These are phyloP conservation scores for Lepidochrysops patricia DNA, from an alignment of 2,888 invertebrate genomes.

Conservation along the genomic window DNA sequence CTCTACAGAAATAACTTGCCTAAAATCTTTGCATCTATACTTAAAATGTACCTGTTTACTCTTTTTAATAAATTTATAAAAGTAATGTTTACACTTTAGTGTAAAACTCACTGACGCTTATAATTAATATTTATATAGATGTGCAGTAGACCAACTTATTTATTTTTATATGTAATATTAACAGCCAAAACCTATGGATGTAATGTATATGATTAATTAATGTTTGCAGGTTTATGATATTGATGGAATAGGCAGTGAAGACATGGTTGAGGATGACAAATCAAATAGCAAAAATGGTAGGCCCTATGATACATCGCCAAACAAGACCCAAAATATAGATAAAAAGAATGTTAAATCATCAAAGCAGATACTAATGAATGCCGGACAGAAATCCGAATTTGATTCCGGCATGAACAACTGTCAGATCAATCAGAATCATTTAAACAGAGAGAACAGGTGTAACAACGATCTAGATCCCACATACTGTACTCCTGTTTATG, in stretches of 20 bases:
- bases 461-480: constrained; percentile 53
- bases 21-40: too few relatives aligned
- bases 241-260: constrained; percentile 60
- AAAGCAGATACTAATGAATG: constrained; percentile 64
- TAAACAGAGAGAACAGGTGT: constrained; percentile 41
- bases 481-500: constrained; percentile 65
- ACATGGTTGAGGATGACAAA: constrained; percentile 52
- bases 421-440: constrained; percentile 49
- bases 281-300: constrained; percentile 32
- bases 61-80: too few relatives aligned
- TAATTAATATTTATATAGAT: neutral
- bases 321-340: constrained; percentile 35
- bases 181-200: neutral
- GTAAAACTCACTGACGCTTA: neutral
- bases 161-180: neutral
- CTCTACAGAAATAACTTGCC: too few relatives aligned
- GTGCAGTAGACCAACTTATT: neutral
- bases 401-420: constrained; percentile 69
- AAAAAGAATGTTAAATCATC: constrained; percentile 59
- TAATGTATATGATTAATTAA: neutral
- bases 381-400: constrained; percentile 66
- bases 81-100: neutral
- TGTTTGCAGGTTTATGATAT: constrained; percentile 63
- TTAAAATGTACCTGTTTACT: too few relatives aligned
- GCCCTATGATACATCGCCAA: constrained; percentile 35